Conservation (phyloP, 2,888 invertebrate genomes). For the Abrostola tripartita region DNA sequence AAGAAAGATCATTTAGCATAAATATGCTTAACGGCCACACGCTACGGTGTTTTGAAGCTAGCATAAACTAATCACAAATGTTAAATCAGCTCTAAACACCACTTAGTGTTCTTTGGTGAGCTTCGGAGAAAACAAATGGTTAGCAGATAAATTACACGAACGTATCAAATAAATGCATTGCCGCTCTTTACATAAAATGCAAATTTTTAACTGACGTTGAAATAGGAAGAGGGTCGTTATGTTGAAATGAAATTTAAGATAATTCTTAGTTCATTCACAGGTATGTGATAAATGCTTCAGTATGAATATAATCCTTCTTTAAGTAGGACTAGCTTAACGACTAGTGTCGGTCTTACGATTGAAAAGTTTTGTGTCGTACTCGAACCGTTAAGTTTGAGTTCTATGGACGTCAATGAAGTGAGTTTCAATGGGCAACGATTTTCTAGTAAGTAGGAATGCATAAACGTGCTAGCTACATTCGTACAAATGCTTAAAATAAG, state of each 20-base stretch:
- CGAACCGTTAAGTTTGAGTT: constrained; percentile 1
- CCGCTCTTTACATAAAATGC: constrained; percentile 52
- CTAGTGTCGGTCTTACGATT: neutral
- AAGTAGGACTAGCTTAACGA: neutral
- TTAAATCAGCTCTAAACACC: constrained; percentile 47
- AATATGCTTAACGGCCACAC: constrained; percentile 13
- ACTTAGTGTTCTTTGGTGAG: constrained; percentile 41
- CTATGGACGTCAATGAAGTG: neutral
- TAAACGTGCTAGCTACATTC: too few relatives aligned
- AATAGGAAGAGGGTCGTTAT: constrained; percentile 37
- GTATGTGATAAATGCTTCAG: constrained; percentile 31
- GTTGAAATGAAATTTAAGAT: constrained; percentile 36
- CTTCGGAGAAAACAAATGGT: constrained; percentile 47
- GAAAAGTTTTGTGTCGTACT: neutral
- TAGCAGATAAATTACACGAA: constrained; percentile 45
- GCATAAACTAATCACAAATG: constrained; percentile 47
- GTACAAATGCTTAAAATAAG: too few relatives aligned
- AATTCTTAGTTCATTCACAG: constrained; percentile 35
- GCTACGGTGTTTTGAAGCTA: constrained; percentile 19
- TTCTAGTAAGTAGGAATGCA: neutral
- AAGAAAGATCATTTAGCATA: neutral
- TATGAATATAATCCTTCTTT: constrained; percentile 30
- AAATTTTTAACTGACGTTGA: constrained; percentile 47
- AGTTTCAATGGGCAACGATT: neutral
- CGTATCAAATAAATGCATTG: constrained; percentile 53